These are phyloP conservation scores for Amphipoea oculea DNA, from an alignment of 2,888 invertebrate species.

Conservation along the genomic window DNA sequence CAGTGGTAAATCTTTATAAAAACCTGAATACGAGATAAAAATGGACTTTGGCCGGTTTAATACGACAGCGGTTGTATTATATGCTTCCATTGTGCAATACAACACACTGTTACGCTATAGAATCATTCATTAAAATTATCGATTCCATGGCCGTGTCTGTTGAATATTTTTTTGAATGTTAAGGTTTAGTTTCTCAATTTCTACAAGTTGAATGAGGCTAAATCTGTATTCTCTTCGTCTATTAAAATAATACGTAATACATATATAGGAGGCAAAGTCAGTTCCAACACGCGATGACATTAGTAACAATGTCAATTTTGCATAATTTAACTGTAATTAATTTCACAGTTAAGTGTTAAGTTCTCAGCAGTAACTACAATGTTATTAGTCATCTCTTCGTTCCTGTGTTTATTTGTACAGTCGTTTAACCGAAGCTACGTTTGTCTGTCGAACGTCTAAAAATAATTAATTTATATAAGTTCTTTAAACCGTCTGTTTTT, in stretches of 20 bases:
- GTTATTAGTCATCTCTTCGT: constrained; percentile 37
- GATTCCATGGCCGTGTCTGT: constrained; percentile 2
- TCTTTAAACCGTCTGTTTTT: constrained; percentile 27
- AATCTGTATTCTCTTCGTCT: neutral
- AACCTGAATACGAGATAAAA: constrained; percentile 58
- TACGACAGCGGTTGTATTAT: constrained; percentile 47
- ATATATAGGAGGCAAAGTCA: neutral
- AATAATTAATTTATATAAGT: constrained; percentile 37
- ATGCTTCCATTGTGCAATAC: constrained; percentile 57
- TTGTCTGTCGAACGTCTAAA: constrained; percentile 47
- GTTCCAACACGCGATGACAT: constrained; percentile 7
- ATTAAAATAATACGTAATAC: neutral
- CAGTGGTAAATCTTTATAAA: constrained; percentile 58
- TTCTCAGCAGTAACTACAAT: constrained; percentile 9
- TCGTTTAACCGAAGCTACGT: constrained; percentile 32
- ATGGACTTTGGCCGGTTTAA: constrained; percentile 59
- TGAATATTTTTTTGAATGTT: neutral
- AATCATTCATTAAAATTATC: constrained; percentile 39
- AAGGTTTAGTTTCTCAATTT: neutral
- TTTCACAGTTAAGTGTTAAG: constrained; percentile 24
- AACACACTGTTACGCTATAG: constrained; percentile 27
- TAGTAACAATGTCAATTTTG: constrained; percentile 6
- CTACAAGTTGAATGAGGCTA: neutral
- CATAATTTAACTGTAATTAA: constrained; percentile 13
- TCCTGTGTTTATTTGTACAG: constrained; percentile 44